Evolutionary conservation across 2,797 vertebrate species (phyloP), one percentile per base, ranked within the genome.

Genomic region (Momotus momota): DNA sequence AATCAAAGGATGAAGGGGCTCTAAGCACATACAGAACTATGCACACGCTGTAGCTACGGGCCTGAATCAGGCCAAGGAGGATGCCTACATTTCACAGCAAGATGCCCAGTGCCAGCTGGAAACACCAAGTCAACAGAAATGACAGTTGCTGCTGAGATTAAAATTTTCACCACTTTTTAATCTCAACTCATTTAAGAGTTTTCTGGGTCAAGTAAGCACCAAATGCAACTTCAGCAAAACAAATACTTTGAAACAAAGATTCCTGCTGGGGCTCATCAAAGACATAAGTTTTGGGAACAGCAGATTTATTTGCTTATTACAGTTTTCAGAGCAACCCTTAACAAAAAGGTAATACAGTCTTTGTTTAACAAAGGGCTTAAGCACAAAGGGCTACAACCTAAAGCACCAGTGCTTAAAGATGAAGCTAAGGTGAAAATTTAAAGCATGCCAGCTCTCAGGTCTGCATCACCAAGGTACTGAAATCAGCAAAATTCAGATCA

Each of bases 401-500:
- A 90, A 92, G n/a, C 7, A 55, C 9, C 8, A 9, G 19, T 6
- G 3, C 54, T 85, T 62, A 67, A 82, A n/a, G 33, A 70, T 60
- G 52, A 85, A 82, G 20, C 18, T 41, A 29, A 1, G 1, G 31
- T 5, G 6, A 72, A 15, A 88, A 69, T 62, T 62, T 83, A 79
- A 84, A 83, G 80, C 22, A 5, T 14, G 7, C 2, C 12, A 58
- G 14, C 58, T 85, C 66, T 79, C 31, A 55, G 60, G 22, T 57
- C 40, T 48, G 7, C 27, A 60, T 52, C 29, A 46, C 31, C 29
- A 64, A 52, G 52, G 55, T 43, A 85, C 52, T 57, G 35, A 80
- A 85, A 93, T 69, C 73, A 94, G 46, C 35, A 84, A 88, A 54
- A 88, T 77, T 82, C 67, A 73, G 78, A 84, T 33, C 64, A 77